Percentiles rank a stretch among this genome's conserved stretches.
Conservation (phyloP, 1,140 invertebrate species). For the Tenebrio molitor region DNA sequence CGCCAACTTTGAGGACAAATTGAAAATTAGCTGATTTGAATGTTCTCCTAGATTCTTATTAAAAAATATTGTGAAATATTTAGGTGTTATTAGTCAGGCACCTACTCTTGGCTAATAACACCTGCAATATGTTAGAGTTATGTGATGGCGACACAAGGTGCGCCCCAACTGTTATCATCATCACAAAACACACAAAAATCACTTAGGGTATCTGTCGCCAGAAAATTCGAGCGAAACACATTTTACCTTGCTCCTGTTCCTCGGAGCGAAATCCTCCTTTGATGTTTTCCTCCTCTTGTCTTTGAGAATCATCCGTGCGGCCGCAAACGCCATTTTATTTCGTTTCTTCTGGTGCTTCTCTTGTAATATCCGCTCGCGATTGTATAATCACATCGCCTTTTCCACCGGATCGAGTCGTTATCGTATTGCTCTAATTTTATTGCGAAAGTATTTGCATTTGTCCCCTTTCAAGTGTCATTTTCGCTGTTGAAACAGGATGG, state of each 20-base stretch:
- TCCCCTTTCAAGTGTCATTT: not conserved
- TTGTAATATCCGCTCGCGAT: not conserved
- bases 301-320: constrained; percentile 85
- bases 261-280: constrained; percentile 79
- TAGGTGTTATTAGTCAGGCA: too few species aligned
- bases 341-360: constrained; percentile 5
- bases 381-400: constrained; percentile 11
- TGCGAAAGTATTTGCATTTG: not conserved
- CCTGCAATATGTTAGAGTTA: too few species aligned
- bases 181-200: too few species aligned
- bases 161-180: too few species aligned
- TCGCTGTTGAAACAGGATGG: not conserved
- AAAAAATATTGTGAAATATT: too few species aligned
- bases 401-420: not conserved
- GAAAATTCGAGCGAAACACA: constrained; percentile 9
- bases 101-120: too few species aligned
- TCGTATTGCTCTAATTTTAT: not conserved
- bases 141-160: too few species aligned
- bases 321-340: constrained; percentile 86
- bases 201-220: too few species aligned
- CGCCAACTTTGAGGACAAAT: too few species aligned
- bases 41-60: too few species aligned
- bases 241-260: constrained; percentile 84
- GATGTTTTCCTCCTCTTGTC: constrained; percentile 83
- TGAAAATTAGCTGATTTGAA: too few species aligned